Evolutionary conservation across 2,888 invertebrate species (phyloP).

Genomic region (Phoronis australis): DNA sequence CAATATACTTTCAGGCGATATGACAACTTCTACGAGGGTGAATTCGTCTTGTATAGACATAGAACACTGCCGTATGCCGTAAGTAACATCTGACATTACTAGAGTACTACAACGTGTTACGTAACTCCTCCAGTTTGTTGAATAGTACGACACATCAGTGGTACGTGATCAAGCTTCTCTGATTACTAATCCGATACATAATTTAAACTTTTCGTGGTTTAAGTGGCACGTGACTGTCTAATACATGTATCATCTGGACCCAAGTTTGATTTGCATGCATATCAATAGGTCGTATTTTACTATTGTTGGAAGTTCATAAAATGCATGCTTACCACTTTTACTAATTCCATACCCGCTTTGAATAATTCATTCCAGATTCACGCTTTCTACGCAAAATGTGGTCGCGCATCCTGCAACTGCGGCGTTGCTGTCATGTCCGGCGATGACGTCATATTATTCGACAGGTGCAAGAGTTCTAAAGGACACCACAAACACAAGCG

Average conservation of each 20-base stretch:
- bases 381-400: constrained; percentile 18
- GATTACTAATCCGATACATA: too few species aligned
- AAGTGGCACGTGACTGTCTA: too few species aligned
- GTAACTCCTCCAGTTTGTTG: neutral
- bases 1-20: constrained; percentile 32
- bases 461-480: constrained; percentile 21
- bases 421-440: constrained; percentile 28
- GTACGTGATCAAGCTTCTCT: neutral
- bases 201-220: too few species aligned
- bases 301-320: too few species aligned
- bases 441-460: constrained; percentile 33
- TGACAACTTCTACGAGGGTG: constrained; percentile 31
- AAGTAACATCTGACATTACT: too few species aligned
- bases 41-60: constrained; percentile 35
- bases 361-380: constrained; percentile 15
- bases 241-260: too few species aligned
- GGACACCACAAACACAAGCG: neutral
- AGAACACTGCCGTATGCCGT: constrained; percentile 32
- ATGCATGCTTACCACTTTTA: too few species aligned
- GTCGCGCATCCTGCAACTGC: constrained; percentile 28
- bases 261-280: too few species aligned
- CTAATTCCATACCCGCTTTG: too few species aligned
- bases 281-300: too few species aligned
- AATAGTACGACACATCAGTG: neutral
- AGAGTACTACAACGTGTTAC: too few species aligned